These are phyloP conservation scores for Clinocottus analis DNA, from an alignment of 2,113 vertebrate genomes.

Conservation along the genomic window DNA sequence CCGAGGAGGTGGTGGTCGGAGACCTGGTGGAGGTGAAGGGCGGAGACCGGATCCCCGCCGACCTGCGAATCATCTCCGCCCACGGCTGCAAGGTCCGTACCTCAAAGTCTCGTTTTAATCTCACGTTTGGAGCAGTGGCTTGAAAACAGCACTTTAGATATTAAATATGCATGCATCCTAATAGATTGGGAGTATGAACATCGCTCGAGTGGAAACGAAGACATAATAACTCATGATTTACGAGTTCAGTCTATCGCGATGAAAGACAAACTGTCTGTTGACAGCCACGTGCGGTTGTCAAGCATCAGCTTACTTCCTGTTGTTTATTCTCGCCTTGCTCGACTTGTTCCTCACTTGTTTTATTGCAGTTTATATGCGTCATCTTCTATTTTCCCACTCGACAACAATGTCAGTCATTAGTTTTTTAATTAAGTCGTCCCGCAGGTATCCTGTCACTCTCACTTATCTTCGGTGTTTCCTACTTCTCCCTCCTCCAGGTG, in stretches of 20 bases:
- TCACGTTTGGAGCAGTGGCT: not conserved
- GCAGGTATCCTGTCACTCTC: not conserved
- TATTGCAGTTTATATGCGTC: not conserved
- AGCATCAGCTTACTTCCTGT: too few relatives aligned
- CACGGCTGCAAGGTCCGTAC: slow-evolving; percentile 92
- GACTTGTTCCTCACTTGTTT: not conserved
- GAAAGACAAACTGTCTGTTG: too few relatives aligned
- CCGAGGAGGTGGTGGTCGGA: slow-evolving; percentile 92
- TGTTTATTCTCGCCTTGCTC: too few relatives aligned
- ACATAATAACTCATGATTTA: not conserved
- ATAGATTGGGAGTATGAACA: not conserved
- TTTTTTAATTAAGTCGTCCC: not conserved
- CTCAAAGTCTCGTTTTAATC: not conserved
- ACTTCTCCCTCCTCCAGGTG: slow-evolving; percentile 80
- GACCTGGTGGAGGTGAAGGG: slow-evolving; percentile 97
- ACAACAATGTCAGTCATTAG: not conserved
- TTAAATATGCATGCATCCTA: not conserved
- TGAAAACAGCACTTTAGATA: not conserved
- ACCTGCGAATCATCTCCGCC: slow-evolving; percentile 91
- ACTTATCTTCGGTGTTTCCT: slow-evolving; percentile 1
- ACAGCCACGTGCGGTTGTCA: too few relatives aligned
- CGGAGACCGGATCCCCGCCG: slow-evolving; percentile 95
- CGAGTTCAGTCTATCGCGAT: too few relatives aligned
- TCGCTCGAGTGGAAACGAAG: not conserved
- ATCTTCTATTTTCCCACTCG: not conserved